A percentile compares a stretch with the other conserved stretches of the same genome.
Conservation (phyloP, 2,113 vertebrate species). For the Solea senegalensis region DNA sequence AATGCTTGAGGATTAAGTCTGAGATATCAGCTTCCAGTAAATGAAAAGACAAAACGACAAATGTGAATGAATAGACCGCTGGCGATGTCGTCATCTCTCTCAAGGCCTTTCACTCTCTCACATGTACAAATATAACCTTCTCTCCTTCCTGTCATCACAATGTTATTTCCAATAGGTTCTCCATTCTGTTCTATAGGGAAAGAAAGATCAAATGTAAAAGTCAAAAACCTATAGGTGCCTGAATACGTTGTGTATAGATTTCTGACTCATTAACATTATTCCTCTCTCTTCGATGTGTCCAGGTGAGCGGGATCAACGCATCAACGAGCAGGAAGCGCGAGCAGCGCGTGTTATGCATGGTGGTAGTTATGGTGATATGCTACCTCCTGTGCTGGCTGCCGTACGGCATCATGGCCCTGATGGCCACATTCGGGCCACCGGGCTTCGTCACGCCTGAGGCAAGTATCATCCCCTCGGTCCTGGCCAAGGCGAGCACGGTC, state of each 20-base stretch:
- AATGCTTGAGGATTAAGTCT: background rate
- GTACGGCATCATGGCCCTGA: conserved; percentile 80
- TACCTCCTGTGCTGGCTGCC: conserved; percentile 86
- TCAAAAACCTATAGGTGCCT: background rate
- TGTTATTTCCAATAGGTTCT: too few relatives aligned
- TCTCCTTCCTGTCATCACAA: too few relatives aligned
- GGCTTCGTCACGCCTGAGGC: conserved; percentile 77
- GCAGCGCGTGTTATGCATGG: conserved; percentile 80
- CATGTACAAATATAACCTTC: conserved; percentile 3
- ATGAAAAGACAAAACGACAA: background rate
- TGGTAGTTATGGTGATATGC: conserved; percentile 82
- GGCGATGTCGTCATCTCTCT: background rate
- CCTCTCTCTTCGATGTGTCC: conserved; percentile 4
- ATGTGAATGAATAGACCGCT: background rate
- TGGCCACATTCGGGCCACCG: conserved; percentile 78
- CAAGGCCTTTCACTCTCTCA: background rate
- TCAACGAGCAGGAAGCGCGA: conserved; percentile 72
- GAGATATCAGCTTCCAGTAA: background rate
- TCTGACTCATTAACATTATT: background rate
- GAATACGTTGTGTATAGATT: conserved; percentile 10
- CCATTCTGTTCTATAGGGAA: background rate
- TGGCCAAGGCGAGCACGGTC: conserved; percentile 84
- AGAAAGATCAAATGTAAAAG: background rate
- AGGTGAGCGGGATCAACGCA: conserved; percentile 71
- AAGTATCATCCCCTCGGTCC: conserved; percentile 82